Percentiles rank a stretch among this genome's conserved stretches.
phyloP scores from a whole-genome alignment of 2,113 vertebrate genomes.

The Entomyzon cyanotis region DNA sequence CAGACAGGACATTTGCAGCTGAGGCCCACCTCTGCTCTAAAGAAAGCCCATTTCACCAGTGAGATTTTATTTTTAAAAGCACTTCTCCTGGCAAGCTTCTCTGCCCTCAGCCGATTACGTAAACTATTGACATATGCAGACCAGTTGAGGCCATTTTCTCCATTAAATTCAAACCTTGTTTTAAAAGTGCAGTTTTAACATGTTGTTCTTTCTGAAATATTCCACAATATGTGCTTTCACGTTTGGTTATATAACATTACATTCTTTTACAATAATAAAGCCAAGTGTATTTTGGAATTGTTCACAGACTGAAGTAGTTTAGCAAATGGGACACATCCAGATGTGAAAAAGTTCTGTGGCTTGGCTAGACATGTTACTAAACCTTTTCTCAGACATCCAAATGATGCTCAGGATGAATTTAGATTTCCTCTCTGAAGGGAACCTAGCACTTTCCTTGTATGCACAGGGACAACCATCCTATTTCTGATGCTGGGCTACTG shows the following conservation, averaged over 20 bases:
- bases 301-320: constrained; percentile 60
- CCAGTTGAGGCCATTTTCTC: constrained; percentile 37
- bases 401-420: constrained; percentile 52
- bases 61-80: constrained; percentile 67
- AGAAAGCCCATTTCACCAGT: constrained; percentile 4
- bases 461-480: not conserved
- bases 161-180: constrained; percentile 34
- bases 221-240: constrained; percentile 48
- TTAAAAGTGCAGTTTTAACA: constrained; percentile 57
- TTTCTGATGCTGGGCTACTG: not conserved
- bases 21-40: not conserved
- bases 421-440: constrained; percentile 47
- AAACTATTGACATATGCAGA: constrained; percentile 60
- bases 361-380: constrained; percentile 66
- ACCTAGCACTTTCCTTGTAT: not conserved
- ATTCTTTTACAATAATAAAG: constrained; percentile 60
- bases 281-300: constrained; percentile 50
- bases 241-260: constrained; percentile 35
- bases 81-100: constrained; percentile 52
- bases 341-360: constrained; percentile 57
- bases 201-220: constrained; percentile 48
- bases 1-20: not conserved
- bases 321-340: constrained; percentile 54
- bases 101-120: constrained; percentile 37
- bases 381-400: constrained; percentile 56